Evolutionary conservation across 2,797 vertebrate genomes (phyloP), one percentile per base, ranked within the genome.

Genomic region (Microchirus variegatus): DNA sequence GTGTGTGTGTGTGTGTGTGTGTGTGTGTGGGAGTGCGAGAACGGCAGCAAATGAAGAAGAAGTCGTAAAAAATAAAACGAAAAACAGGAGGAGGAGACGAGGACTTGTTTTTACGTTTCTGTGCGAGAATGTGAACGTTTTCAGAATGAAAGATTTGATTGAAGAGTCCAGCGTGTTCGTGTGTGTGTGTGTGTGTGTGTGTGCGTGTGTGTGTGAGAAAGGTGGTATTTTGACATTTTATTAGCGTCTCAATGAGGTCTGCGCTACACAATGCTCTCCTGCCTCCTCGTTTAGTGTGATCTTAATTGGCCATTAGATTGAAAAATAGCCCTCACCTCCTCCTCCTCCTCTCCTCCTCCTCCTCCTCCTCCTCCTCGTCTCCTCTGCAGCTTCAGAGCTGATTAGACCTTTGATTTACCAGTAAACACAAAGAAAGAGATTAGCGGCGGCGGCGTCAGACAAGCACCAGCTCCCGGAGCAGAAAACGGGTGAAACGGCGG

Each of bases 261-360:
- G 66, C 79, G 66, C 63, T 71, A 90, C 85, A 90, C 87, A 83
- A 79, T 82, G 83, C 88, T 90, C 87, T 87, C 86, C 90, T 84
- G 85, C 85, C 82, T 91, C 86, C 84, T 91, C 80, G 61, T 92
- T 90, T 91, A 92, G 88, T 83, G 77, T 77, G 75, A 85, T 86
- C 88, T 90, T 93, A 93, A 92, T 93, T 93, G 90, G 90, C 88
- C 89, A 91, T 93, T 93, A 93, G 90, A 81, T 87, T 91, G 87
- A 91, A 89, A 90, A 91, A 92, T 89, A 87, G 90, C 70, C 75
- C 70, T 37, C 75, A 75, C 78, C 77, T n/a, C n/a, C n/a, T n/a
- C n/a, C n/a, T n/a, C n/a, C n/a, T n/a, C n/a, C n/a, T 85, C 78
- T 56, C 67, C 63, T 66, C 22, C 70, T 80, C 64, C 62, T 75